Percentiles rank a stretch among this genome's conserved stretches.
These are phyloP conservation scores for Microdon myrmicae DNA, from an alignment of 2,888 invertebrate genomes.

Conservation along the genomic window DNA sequence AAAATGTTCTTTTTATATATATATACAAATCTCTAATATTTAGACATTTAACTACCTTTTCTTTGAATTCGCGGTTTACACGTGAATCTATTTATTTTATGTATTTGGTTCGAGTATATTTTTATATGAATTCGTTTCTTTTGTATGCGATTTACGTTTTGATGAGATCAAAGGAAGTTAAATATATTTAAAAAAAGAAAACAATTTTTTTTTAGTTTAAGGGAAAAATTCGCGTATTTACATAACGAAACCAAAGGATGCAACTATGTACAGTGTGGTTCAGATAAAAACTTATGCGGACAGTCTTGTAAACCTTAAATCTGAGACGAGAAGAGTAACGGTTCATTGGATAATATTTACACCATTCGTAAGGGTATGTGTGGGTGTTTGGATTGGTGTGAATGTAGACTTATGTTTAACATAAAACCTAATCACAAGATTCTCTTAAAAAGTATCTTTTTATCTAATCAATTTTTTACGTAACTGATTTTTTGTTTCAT, in stretches of 20 bases:
- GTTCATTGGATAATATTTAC: slow-evolving; percentile 35
- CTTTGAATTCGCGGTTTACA: slow-evolving; percentile 16
- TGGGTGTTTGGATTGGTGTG: too few species aligned
- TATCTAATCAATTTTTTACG: background rate
- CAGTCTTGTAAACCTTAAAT: slow-evolving; percentile 52
- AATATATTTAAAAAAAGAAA: slow-evolving; percentile 7
- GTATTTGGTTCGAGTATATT: slow-evolving; percentile 42
- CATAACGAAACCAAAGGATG: slow-evolving; percentile 22
- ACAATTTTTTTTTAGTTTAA: slow-evolving; percentile 14
- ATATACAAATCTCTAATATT: slow-evolving; percentile 15
- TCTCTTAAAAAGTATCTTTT: slow-evolving; percentile 15
- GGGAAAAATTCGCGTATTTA: slow-evolving; percentile 8
- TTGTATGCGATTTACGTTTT: slow-evolving; percentile 19
- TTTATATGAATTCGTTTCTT: slow-evolving; percentile 1
- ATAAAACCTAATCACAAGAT: slow-evolving; percentile 52
- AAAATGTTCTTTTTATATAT: too few species aligned
- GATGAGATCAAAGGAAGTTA: slow-evolving; percentile 51
- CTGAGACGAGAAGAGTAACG: slow-evolving; percentile 44
- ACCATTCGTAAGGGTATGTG: slow-evolving; percentile 42
- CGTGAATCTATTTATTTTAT: slow-evolving; percentile 7
- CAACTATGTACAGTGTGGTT: slow-evolving; percentile 42
- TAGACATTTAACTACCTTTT: slow-evolving; percentile 25
- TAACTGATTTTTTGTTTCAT: slow-evolving; percentile 16
- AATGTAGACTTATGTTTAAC: slow-evolving; percentile 48
- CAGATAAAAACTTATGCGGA: slow-evolving; percentile 49